A percentile compares a stretch with the other conserved stretches of the same genome.
Evolutionary conservation across 1,140 invertebrate species (phyloP).

Genomic region (Drosophila equinoxialis): DNA sequence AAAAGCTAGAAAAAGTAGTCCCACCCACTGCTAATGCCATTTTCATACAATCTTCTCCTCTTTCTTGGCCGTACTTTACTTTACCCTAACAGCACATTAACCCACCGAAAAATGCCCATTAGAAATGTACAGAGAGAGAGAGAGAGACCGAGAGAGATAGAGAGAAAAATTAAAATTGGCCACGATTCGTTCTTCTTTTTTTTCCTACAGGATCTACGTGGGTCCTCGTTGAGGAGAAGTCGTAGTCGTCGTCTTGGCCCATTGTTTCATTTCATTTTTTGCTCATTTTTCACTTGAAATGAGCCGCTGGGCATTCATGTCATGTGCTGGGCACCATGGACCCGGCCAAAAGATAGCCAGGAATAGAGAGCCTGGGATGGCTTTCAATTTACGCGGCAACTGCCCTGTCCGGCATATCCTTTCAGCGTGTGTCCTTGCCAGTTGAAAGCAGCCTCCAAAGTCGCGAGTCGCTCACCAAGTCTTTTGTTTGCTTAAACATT

Average conservation of each 20-base stretch:
- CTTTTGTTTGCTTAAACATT: conserved; percentile 75
- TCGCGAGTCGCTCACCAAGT: conserved; percentile 57
- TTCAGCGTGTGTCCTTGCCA: conserved; percentile 71
- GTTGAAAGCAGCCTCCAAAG: conserved; percentile 75
- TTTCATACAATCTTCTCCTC: conserved; percentile 37
- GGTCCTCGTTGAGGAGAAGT: neutral
- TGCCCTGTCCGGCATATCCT: conserved; percentile 63
- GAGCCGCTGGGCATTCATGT: conserved; percentile 74
- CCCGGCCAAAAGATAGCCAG: conserved; percentile 14
- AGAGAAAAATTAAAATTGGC: conserved; percentile 82
- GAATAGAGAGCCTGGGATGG: conserved; percentile 46
- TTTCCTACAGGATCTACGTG: conserved; percentile 41
- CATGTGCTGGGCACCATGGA: conserved; percentile 49
- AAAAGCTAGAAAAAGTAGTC: conserved; percentile 34
- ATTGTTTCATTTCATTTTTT: conserved; percentile 82
- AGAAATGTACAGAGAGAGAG: conserved; percentile 53
- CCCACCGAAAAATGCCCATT: conserved; percentile 73
- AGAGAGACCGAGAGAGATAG: neutral
- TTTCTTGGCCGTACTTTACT: conserved; percentile 45
- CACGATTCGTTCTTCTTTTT: conserved; percentile 69
- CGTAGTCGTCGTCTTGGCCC: conserved; percentile 13
- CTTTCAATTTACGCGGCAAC: conserved; percentile 72
- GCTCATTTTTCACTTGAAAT: conserved; percentile 81
- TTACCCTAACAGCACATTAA: conserved; percentile 80
- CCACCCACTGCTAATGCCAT: conserved; percentile 30